Evolutionary conservation across 64 coral and sea anemone species (phyloP).

Genomic region (Stichodactyla mertensii): DNA sequence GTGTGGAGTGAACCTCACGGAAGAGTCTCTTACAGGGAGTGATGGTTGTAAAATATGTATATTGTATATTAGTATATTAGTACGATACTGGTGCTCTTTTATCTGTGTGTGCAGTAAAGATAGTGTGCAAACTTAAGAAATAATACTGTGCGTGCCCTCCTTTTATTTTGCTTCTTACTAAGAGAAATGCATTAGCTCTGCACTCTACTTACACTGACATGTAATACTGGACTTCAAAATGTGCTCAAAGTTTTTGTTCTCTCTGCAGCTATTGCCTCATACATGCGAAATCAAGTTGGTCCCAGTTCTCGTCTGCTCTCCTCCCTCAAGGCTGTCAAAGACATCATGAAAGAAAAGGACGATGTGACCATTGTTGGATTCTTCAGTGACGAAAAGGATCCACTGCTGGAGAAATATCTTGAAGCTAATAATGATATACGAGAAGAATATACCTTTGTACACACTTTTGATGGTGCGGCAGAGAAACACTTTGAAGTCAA

Average conservation of each 20-base stretch:
- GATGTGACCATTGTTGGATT: slow-evolving; percentile 91
- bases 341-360: slow-evolving; percentile 90
- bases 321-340: slow-evolving; percentile 76
- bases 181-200: no score
- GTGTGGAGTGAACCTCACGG: no score
- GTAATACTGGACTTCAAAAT: neutral
- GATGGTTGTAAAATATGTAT: no score
- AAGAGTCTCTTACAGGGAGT: no score
- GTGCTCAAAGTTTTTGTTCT: neutral
- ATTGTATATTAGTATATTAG: no score
- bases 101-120: no score
- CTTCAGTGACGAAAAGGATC: slow-evolving; percentile 81
- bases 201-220: no score
- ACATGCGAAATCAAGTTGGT: slow-evolving; percentile 90
- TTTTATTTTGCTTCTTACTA: no score
- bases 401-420: slow-evolving; percentile 71
- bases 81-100: no score
- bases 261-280: slow-evolving; percentile 60
- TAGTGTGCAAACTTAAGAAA: no score
- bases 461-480: slow-evolving; percentile 85
- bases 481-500: slow-evolving; percentile 78
- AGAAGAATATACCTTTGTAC: slow-evolving; percentile 87
- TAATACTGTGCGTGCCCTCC: no score
- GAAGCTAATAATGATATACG: slow-evolving; percentile 95
- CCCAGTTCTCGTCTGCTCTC: slow-evolving; percentile 78